phyloP scores from a whole-genome alignment of 2,888 invertebrate species.

The Xestobium rufovillosum region DNA sequence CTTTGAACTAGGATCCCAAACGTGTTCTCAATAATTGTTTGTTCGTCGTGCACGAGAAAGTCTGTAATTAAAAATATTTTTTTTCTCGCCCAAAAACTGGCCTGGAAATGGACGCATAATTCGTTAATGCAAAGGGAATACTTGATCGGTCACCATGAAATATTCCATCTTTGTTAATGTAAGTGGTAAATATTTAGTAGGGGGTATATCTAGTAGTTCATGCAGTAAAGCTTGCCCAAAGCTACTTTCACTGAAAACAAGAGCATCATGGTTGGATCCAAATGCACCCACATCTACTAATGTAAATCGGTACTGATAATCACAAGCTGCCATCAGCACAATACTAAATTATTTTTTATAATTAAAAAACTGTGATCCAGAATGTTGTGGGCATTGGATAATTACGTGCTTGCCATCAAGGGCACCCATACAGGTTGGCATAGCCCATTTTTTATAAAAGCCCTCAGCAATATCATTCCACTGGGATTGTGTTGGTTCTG shows the following conservation, averaged over 20 bases:
- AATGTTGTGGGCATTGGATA: slow-evolving; percentile 25
- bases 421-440: slow-evolving; percentile 27
- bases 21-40: too few species aligned
- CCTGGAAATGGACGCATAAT: too few species aligned
- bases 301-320: slow-evolving; percentile 13
- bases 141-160: too few species aligned
- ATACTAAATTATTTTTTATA: slow-evolving; percentile 29
- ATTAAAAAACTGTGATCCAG: slow-evolving; percentile 29
- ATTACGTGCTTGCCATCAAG: slow-evolving; percentile 30
- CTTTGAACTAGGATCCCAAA: too few species aligned
- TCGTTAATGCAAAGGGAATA: too few species aligned
- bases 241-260: neutral
- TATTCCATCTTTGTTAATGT: too few species aligned
- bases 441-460: slow-evolving; percentile 19
- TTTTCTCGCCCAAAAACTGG: too few species aligned
- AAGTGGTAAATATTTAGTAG: too few species aligned
- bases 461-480: slow-evolving; percentile 12
- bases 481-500: slow-evolving; percentile 8
- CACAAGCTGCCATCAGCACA: slow-evolving; percentile 14
- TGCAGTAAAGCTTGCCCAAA: too few species aligned
- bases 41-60: too few species aligned
- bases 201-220: too few species aligned
- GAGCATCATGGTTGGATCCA: slow-evolving; percentile 7
- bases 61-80: too few species aligned
- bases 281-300: slow-evolving; percentile 14